Percentiles rank a stretch among this genome's conserved stretches.
These are phyloP conservation scores for Halcyon leucocephala DNA, from an alignment of 2,797 vertebrate genomes.

Conservation along the genomic window DNA sequence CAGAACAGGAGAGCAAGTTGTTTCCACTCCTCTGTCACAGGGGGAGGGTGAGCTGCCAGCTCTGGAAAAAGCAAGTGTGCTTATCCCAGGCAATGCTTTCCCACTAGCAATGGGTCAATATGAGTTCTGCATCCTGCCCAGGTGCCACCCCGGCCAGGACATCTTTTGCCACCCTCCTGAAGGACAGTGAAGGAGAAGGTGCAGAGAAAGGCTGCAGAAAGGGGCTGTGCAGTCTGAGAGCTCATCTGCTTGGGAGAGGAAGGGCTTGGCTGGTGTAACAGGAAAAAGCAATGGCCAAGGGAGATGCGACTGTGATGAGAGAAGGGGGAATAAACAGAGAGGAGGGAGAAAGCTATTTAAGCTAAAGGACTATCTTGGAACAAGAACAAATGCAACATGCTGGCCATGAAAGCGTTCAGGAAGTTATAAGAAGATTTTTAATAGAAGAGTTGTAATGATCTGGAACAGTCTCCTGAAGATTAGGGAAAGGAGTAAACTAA, in stretches of 20 bases:
- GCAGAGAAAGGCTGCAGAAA: not conserved
- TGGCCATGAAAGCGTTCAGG: not conserved
- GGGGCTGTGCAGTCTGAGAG: not conserved
- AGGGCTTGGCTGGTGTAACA: not conserved
- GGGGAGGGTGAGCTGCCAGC: not conserved
- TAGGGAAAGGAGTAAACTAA: not conserved
- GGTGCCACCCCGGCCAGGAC: not conserved
- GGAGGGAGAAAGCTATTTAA: not conserved
- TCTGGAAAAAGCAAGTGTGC: not conserved
- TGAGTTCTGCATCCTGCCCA: fast-evolving
- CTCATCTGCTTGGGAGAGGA: fast-evolving
- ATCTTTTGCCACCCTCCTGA: fast-evolving
- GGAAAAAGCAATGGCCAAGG: not conserved
- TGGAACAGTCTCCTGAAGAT: not conserved
- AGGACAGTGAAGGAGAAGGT: not conserved
- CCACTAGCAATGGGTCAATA: not conserved
- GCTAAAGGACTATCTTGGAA: slow-evolving; percentile 6
- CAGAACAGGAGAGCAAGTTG: not conserved
- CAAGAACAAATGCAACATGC: not conserved
- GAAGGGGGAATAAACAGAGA: not conserved
- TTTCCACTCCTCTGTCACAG: not conserved
- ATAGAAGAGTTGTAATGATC: not conserved
- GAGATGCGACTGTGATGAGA: not conserved
- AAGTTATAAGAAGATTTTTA: not conserved
- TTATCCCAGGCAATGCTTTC: not conserved